phyloP scores from a whole-genome alignment of 2,113 vertebrate genomes.

The Geococcyx californianus region DNA sequence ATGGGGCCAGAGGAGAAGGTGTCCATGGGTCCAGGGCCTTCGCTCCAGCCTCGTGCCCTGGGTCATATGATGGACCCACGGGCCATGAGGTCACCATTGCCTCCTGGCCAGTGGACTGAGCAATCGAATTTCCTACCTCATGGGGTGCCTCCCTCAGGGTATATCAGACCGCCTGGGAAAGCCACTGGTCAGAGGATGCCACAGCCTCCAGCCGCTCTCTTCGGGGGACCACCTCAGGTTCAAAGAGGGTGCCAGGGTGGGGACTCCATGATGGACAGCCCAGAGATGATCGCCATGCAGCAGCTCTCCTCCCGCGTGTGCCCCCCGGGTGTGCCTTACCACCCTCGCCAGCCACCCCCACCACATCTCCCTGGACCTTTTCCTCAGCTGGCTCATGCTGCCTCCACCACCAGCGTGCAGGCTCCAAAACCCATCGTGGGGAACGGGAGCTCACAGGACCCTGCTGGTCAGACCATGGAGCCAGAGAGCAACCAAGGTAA shows the following conservation, averaged over 20 bases:
- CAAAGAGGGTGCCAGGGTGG: slow-evolving; percentile 81
- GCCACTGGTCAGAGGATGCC: slow-evolving; percentile 65
- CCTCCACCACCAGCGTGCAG: slow-evolving; percentile 42
- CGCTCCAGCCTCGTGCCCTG: slow-evolving; percentile 71
- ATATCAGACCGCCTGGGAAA: slow-evolving; percentile 79
- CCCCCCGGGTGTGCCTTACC: slow-evolving; percentile 81
- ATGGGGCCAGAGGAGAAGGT: slow-evolving; percentile 68
- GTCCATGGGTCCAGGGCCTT: slow-evolving; percentile 53
- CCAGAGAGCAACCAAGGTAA: slow-evolving; percentile 71
- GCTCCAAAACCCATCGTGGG: slow-evolving; percentile 58
- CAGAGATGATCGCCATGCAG: slow-evolving; percentile 98
- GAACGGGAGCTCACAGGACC: slow-evolving; percentile 51
- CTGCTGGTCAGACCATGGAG: slow-evolving; percentile 16
- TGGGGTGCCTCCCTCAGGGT: slow-evolving; percentile 74
- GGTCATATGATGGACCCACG: slow-evolving; percentile 77
- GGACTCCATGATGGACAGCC: slow-evolving; percentile 97
- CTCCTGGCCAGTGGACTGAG: slow-evolving; percentile 85
- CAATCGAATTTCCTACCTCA: slow-evolving; percentile 85
- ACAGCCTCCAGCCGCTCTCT: slow-evolving; percentile 39
- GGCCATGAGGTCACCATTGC: slow-evolving; percentile 78
- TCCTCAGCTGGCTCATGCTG: slow-evolving; percentile 75
- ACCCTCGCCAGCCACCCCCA: slow-evolving; percentile 74
- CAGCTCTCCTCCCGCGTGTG: slow-evolving; percentile 92
- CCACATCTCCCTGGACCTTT: slow-evolving; percentile 71
- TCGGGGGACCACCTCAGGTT: slow-evolving; percentile 70